Evolutionary conservation across 2,113 vertebrate genomes (phyloP), one percentile per base, ranked within the genome.

Genomic region (Daphoenositta chrysoptera): DNA sequence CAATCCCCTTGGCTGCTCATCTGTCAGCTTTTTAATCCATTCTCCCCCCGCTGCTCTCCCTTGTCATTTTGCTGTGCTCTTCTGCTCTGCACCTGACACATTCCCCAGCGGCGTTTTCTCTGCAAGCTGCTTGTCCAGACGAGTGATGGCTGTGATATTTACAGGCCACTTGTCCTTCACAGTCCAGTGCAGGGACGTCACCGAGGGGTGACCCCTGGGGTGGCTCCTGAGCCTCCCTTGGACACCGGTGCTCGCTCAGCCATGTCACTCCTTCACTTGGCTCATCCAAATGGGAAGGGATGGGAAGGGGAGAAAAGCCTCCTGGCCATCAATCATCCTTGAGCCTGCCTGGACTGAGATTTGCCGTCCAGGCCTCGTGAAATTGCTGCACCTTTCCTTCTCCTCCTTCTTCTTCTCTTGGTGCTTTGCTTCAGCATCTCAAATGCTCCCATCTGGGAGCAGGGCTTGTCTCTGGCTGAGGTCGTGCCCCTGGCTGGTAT

Each of bases 141-240:
- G 1, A 1, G 5, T 40, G 81, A 22, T 37, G 53, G 44, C 39
- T 9, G 2, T 65, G 28, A 22, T 24, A 69, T 65, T 87, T 81
- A 18, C 33, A 20, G 70, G 31, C 30, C 1, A 0, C 51, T 79
- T 44, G 60, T 56, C 40, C 70, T 87, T 81, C 21, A 5, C 60
- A 33, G 56, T 7, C 40, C 9, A 3, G 78, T 33, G 85, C 51
- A 13, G 0, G 0, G 60, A 33, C 7, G 14, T 79, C 61, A 35
- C 56, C 0, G 0, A 27, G 30, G 57, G 23, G 16, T 83, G 63
- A 83, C 44, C 48, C 33, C 57, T 0, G 0, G 39, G 28, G 15
- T 47, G 68, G 39, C 45, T 65, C 56, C 82, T 40, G 16, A 63
- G 40, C 51, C 70, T 94, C 57, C 70, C 30, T 14, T 4, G 14